Evolutionary conservation across 2,113 vertebrate genomes (phyloP).

Genomic region (Thunnus maccoyii): DNA sequence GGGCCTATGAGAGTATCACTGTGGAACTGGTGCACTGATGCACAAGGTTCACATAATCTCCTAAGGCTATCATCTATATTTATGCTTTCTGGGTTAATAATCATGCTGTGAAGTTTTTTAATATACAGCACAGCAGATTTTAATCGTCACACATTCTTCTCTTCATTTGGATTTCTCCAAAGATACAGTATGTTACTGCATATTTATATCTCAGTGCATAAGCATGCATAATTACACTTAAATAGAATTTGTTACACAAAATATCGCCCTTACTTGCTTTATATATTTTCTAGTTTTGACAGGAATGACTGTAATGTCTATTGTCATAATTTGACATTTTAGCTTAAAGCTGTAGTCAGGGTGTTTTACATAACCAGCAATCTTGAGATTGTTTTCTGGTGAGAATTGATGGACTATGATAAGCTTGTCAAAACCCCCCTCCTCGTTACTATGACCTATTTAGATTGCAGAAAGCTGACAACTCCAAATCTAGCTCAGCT

Average conservation of each 20-base stretch:
- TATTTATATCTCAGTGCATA: conserved; percentile 26
- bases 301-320: conserved; percentile 9
- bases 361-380: conserved; percentile 61
- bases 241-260: conserved; percentile 5
- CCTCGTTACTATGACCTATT: conserved; percentile 81
- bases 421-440: conserved; percentile 54
- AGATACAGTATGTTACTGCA: not conserved
- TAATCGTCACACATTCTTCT: not conserved
- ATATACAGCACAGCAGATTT: conserved; percentile 26
- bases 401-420: conserved; percentile 43
- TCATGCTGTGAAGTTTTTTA: conserved; percentile 18
- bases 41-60: conserved; percentile 29
- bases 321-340: conserved; percentile 42
- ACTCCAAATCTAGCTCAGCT: conserved; percentile 71
- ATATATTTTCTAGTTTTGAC: not conserved
- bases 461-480: conserved; percentile 79
- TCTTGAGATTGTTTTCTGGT: conserved; percentile 58
- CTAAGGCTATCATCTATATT: conserved; percentile 37
- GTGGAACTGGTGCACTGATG: conserved; percentile 30
- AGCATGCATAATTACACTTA: conserved; percentile 4
- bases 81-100: conserved; percentile 49
- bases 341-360: conserved; percentile 28
- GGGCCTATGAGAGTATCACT: conserved; percentile 7
- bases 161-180: conserved; percentile 35
- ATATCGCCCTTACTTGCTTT: conserved; percentile 15